Percentiles rank a stretch among this genome's conserved stretches.
phyloP scores from a whole-genome alignment of 2,888 invertebrate species.

The Syritta pipiens region DNA sequence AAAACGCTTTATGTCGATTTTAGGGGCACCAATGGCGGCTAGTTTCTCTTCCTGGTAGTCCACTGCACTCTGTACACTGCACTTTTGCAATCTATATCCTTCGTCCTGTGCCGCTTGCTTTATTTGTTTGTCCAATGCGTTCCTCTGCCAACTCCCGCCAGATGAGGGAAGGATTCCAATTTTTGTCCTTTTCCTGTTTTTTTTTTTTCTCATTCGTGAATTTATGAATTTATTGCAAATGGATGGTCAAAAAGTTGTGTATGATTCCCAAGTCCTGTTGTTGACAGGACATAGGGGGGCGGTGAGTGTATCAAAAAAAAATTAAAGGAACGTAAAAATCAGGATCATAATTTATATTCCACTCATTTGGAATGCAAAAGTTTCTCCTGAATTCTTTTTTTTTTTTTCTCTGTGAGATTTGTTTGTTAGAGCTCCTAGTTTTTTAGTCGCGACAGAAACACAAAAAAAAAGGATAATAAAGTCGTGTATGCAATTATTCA shows the following conservation, averaged over 20 bases:
- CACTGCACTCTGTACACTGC: background rate
- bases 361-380: slow-evolving; percentile 57
- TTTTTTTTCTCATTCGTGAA: slow-evolving; percentile 30
- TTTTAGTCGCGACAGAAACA: background rate
- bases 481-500: slow-evolving; percentile 60
- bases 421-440: background rate
- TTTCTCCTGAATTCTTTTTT: slow-evolving; percentile 9
- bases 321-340: slow-evolving; percentile 4
- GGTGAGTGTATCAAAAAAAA: slow-evolving; percentile 17
- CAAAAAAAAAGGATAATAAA: slow-evolving; percentile 30
- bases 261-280: slow-evolving; percentile 35
- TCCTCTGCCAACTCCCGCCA: slow-evolving; percentile 5
- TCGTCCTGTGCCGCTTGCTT: background rate
- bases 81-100: slow-evolving; percentile 11
- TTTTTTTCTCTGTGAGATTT: background rate
- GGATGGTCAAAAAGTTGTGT: slow-evolving; percentile 51
- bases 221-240: slow-evolving; percentile 68
- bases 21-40: slow-evolving; percentile 4
- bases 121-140: slow-evolving; percentile 46
- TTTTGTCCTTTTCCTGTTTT: slow-evolving; percentile 5
- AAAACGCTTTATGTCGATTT: slow-evolving; percentile 37
- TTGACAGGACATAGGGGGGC: slow-evolving; percentile 38
- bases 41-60: background rate
- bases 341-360: slow-evolving; percentile 42
- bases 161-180: slow-evolving; percentile 20